These are phyloP conservation scores for Eonycteris spelaea DNA, from an alignment of 2,113 vertebrate species.

Conservation along the genomic window DNA sequence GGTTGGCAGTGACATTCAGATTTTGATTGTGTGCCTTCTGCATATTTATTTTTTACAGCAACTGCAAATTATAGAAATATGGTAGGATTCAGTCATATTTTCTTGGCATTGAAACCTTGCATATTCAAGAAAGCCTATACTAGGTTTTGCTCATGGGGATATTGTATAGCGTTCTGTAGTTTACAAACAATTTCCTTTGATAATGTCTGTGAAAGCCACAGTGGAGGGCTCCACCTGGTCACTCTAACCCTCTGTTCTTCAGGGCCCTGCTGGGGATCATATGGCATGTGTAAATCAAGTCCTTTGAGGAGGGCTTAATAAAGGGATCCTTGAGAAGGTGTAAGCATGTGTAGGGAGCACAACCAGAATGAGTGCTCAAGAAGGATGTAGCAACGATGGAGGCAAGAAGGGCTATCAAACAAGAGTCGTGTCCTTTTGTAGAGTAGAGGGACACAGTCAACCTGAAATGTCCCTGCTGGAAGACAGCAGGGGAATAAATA, in stretches of 20 bases:
- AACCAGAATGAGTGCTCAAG: neutral
- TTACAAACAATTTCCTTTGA: slow-evolving; percentile 33
- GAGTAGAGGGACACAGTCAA: neutral
- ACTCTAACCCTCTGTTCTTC: neutral
- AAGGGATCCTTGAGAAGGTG: neutral
- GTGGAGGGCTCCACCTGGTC: neutral
- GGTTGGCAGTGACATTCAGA: slow-evolving; percentile 49
- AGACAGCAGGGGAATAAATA: neutral
- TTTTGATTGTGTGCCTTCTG: slow-evolving; percentile 65
- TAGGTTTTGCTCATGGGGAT: slow-evolving; percentile 37
- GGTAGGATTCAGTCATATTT: slow-evolving; percentile 41
- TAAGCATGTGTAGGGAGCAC: neutral
- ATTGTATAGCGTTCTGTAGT: neutral
- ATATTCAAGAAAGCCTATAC: slow-evolving; percentile 29
- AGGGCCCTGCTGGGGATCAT: neutral
- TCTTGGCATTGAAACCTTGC: slow-evolving; percentile 58
- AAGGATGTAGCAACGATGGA: fast-evolving
- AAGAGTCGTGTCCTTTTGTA: neutral
- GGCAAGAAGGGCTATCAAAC: neutral
- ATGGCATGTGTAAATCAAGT: neutral
- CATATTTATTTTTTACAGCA: slow-evolving; percentile 69
- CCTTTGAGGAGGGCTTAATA: neutral
- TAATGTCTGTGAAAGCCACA: neutral
- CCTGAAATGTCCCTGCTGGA: no score
- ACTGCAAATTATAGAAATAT: slow-evolving; percentile 63